Percentiles rank a stretch among this genome's conserved stretches.
Evolutionary conservation across 2,113 vertebrate genomes (phyloP).

Genomic region (Carlito syrichta): DNA sequence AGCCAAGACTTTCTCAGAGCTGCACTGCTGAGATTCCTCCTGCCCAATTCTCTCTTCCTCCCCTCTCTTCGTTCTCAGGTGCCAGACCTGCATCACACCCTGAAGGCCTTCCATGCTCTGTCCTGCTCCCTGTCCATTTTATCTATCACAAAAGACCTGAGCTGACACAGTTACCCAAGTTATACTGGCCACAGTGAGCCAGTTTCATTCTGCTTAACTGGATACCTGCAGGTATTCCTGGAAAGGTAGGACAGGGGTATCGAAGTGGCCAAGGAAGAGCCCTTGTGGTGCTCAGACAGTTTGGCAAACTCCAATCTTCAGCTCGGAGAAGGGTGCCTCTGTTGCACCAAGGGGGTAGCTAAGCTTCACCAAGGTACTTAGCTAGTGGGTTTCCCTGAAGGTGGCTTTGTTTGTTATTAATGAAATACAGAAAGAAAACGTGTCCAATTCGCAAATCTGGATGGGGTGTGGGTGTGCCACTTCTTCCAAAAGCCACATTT

Average conservation of each 20-base stretch:
- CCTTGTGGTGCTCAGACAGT: fast-evolving
- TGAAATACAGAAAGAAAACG: neutral
- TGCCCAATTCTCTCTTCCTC: fast-evolving
- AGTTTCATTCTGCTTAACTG: neutral
- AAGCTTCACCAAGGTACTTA: neutral
- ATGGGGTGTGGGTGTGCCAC: fast-evolving
- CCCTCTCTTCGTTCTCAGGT: neutral
- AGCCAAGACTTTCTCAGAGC: neutral
- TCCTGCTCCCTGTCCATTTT: neutral
- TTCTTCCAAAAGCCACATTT: neutral
- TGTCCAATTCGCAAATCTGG: too few species aligned
- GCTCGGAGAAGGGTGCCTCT: neutral
- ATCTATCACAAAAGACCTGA: fast-evolving
- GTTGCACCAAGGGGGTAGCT: fast-evolving
- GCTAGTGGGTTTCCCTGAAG: neutral
- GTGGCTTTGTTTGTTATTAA: neutral
- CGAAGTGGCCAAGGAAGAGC: neutral
- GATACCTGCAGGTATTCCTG: neutral
- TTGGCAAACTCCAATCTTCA: neutral
- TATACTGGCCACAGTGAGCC: too few species aligned
- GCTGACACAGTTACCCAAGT: too few species aligned
- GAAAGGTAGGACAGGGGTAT: neutral
- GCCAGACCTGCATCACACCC: neutral
- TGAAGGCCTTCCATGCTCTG: too few species aligned
- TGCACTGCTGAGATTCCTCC: fast-evolving